Evolutionary conservation across 2,888 invertebrate species (phyloP).

Genomic region (Galerucella pusilla): DNA sequence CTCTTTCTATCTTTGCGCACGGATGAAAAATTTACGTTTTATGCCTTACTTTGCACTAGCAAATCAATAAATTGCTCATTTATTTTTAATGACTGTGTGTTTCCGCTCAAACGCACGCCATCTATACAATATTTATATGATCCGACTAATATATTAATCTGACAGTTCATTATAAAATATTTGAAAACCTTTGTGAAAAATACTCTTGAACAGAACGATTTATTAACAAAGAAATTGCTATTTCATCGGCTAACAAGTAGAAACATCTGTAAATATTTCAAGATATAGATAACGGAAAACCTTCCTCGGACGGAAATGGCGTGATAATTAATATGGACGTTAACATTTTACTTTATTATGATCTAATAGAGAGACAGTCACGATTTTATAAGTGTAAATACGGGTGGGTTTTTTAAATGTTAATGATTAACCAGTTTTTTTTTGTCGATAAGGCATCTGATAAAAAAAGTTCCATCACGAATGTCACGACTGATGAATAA

Average conservation of each 20-base stretch:
- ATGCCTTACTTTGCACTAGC: too few relatives aligned
- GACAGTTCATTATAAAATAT: too few relatives aligned
- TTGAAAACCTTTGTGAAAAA: too few relatives aligned
- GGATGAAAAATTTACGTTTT: too few relatives aligned
- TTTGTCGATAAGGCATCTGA: neutral
- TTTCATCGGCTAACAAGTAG: neutral
- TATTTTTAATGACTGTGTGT: too few relatives aligned
- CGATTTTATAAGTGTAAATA: conserved; percentile 1
- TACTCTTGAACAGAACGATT: too few relatives aligned
- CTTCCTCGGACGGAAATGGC: neutral
- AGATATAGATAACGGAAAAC: conserved; percentile 2
- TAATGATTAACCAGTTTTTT: neutral
- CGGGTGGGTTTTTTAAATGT: neutral
- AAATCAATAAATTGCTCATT: too few relatives aligned
- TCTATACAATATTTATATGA: too few relatives aligned
- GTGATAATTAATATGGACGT: neutral
- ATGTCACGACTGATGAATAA: conserved; percentile 14
- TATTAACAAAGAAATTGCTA: neutral
- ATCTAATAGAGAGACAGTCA: conserved; percentile 1
- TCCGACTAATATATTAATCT: too few relatives aligned
- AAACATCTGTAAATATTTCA: neutral
- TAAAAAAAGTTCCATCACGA: conserved; percentile 11
- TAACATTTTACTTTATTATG: conserved; percentile 1
- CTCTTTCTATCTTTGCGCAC: too few relatives aligned
- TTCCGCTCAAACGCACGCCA: too few relatives aligned